A percentile compares a stretch with the other conserved stretches of the same genome.
These are phyloP conservation scores for Pteruthius melanotis DNA, from an alignment of 2,113 vertebrate genomes.

Conservation along the genomic window DNA sequence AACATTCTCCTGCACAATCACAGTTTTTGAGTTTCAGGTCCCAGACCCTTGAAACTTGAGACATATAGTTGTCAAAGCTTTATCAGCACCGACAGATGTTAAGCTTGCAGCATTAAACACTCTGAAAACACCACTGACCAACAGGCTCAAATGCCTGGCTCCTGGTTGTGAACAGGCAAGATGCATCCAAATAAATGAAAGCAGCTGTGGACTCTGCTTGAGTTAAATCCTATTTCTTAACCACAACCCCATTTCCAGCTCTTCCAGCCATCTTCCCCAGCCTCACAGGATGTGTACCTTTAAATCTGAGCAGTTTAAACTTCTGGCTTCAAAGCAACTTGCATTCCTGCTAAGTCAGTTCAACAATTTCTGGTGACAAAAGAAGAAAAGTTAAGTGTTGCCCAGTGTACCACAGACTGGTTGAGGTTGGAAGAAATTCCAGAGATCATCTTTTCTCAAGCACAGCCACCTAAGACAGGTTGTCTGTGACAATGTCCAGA, in stretches of 20 bases:
- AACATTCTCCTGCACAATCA: background rate
- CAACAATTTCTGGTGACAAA: constrained; percentile 24
- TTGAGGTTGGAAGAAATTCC: background rate
- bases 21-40: background rate
- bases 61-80: background rate
- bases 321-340: constrained; percentile 15
- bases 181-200: background rate
- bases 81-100: background rate
- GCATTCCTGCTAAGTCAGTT: constrained; percentile 20
- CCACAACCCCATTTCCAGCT: background rate
- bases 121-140: background rate
- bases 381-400: constrained; percentile 1
- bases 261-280: background rate
- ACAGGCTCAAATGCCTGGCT: background rate
- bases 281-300: background rate
- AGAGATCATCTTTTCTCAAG: background rate
- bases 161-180: background rate
- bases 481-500: background rate
- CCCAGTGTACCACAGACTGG: background rate
- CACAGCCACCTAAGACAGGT: background rate
- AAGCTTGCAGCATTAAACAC: background rate
- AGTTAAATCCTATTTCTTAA: background rate
- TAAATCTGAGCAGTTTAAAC: background rate
- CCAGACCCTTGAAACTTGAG: background rate
- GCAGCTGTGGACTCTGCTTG: accelerated